These are phyloP conservation scores for Valencia hispanica DNA, from an alignment of 2,797 vertebrate species.

Conservation along the genomic window DNA sequence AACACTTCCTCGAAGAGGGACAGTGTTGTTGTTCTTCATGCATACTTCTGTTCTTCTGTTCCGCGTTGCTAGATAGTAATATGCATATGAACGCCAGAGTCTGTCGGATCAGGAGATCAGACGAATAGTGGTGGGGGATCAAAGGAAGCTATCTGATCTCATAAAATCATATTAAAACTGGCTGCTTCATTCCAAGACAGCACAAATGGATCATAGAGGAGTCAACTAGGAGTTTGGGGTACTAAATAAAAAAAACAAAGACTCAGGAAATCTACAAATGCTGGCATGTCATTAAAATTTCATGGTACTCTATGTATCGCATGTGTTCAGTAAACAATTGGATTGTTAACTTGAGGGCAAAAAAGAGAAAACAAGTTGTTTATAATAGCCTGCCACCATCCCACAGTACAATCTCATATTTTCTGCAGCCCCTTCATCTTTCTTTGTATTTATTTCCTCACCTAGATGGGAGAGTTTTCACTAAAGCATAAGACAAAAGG, in stretches of 20 bases:
- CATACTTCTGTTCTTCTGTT: slow-evolving; percentile 30
- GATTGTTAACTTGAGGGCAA: slow-evolving; percentile 67
- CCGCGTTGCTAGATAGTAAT: slow-evolving; percentile 62
- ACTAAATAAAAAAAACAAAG: slow-evolving; percentile 62
- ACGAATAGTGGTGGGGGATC: slow-evolving; percentile 64
- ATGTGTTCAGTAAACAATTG: slow-evolving; percentile 70
- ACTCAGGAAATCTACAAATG: slow-evolving; percentile 59
- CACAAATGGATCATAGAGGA: slow-evolving; percentile 71
- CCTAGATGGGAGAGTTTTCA: slow-evolving; percentile 76
- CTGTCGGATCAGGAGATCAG: slow-evolving; percentile 76
- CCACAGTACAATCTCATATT: slow-evolving; percentile 10
- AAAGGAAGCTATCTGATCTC: slow-evolving; percentile 79
- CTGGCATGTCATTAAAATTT: slow-evolving; percentile 73
- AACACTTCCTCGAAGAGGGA: slow-evolving; percentile 68
- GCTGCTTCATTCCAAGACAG: slow-evolving; percentile 64
- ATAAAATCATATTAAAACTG: slow-evolving; percentile 77
- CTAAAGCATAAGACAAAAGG: slow-evolving; percentile 62
- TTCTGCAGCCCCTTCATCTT: slow-evolving; percentile 40
- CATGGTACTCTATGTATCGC: slow-evolving; percentile 62
- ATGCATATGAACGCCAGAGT: slow-evolving; percentile 59
- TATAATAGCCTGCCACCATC: slow-evolving; percentile 79
- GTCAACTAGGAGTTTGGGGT: slow-evolving; percentile 54
- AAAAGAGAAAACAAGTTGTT: slow-evolving; percentile 72
- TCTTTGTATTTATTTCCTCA: slow-evolving; percentile 87
- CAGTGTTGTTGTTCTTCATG: slow-evolving; percentile 62